These are phyloP conservation scores for Monochamus alternatus DNA, from an alignment of 2,888 invertebrate species.

Conservation along the genomic window DNA sequence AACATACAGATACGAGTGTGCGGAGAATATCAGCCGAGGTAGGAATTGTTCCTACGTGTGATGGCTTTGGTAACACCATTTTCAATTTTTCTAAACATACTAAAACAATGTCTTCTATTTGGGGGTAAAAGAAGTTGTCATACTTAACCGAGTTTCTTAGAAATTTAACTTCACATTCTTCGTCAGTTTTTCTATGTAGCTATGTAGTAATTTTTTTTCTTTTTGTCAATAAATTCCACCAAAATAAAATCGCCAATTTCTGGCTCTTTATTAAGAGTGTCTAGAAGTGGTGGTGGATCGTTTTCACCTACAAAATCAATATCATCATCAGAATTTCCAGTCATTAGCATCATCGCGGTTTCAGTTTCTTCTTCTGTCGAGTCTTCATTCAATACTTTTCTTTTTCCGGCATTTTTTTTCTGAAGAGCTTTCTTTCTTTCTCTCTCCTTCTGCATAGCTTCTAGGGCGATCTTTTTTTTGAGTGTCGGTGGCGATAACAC, in stretches of 20 bases:
- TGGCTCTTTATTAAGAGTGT: neutral
- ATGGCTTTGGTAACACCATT: neutral
- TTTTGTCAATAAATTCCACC: neutral
- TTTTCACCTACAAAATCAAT: neutral
- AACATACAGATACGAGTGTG: too few relatives aligned
- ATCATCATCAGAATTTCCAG: conserved; percentile 9
- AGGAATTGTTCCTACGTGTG: too few relatives aligned
- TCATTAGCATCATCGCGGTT: neutral
- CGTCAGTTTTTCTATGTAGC: neutral
- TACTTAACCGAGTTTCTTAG: neutral
- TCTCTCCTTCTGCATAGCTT: neutral
- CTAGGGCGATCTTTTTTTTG: neutral
- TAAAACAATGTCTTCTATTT: neutral
- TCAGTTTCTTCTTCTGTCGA: conserved; percentile 9
- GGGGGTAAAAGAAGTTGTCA: neutral
- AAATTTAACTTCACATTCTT: neutral
- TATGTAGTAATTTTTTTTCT: conserved; percentile 3
- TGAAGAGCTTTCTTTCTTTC: conserved; percentile 4
- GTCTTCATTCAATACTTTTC: conserved; percentile 5
- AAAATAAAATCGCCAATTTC: conserved; percentile 13
- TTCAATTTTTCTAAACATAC: neutral
- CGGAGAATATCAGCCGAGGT: too few relatives aligned
- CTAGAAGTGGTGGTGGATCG: conserved; percentile 5
- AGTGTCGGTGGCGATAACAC: neutral
- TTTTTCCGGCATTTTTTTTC: neutral